These are phyloP conservation scores for Leptopterna dolabrata DNA, from an alignment of 2,888 invertebrate genomes.

Conservation along the genomic window DNA sequence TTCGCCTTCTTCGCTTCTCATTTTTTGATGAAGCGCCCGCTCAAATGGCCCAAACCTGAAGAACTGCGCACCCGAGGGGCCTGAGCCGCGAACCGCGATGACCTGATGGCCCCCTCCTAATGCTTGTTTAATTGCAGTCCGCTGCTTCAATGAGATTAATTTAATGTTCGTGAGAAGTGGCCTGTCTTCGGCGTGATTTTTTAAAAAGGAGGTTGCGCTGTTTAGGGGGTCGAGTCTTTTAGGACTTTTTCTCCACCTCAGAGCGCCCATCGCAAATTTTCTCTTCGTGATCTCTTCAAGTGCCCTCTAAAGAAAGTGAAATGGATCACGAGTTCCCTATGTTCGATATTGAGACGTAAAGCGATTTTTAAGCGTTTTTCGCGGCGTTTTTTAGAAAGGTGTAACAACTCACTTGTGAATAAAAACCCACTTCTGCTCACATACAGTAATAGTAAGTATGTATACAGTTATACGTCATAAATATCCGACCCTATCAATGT, in stretches of 20 bases:
- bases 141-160: slow-evolving; percentile 49
- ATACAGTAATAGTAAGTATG: too few relatives aligned
- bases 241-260: background rate
- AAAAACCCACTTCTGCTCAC: too few relatives aligned
- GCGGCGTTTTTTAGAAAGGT: too few relatives aligned
- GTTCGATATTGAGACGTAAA: too few relatives aligned
- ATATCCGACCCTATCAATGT: too few relatives aligned
- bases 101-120: slow-evolving; percentile 43
- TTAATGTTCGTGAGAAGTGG: slow-evolving; percentile 50
- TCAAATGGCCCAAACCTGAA: slow-evolving; percentile 18
- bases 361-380: too few relatives aligned
- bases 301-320: background rate
- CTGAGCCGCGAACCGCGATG: slow-evolving; percentile 31
- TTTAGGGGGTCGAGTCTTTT: background rate
- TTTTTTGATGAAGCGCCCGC: slow-evolving; percentile 19
- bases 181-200: slow-evolving; percentile 23
- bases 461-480: too few relatives aligned
- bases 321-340: background rate
- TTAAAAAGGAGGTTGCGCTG: slow-evolving; percentile 1
- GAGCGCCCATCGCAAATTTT: background rate
- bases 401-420: too few relatives aligned
- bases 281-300: background rate
- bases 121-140: slow-evolving; percentile 55
- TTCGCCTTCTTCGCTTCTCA: background rate
- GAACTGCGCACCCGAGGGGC: background rate